These are phyloP conservation scores for Eclectus roratus DNA, from an alignment of 2,113 vertebrate genomes.

Conservation along the genomic window DNA sequence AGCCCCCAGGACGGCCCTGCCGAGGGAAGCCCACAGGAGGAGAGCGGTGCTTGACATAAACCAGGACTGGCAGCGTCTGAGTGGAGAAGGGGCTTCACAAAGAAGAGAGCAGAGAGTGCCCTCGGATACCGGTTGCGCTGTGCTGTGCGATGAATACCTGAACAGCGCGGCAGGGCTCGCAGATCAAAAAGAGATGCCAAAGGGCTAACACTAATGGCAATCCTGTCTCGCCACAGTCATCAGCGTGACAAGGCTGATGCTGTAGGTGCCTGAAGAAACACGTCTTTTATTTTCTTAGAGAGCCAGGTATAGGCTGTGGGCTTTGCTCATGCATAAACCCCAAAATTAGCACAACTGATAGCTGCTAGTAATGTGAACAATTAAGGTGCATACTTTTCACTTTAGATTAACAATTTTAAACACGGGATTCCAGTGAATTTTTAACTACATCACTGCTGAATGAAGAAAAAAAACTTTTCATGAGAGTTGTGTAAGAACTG, in stretches of 20 bases:
- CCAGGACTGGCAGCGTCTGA: not conserved
- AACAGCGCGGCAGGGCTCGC: not conserved
- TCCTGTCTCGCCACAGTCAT: not conserved
- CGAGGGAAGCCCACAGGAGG: not conserved
- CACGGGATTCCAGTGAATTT: not conserved
- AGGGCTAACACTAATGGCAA: not conserved
- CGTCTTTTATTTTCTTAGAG: not conserved
- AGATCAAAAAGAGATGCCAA: not conserved
- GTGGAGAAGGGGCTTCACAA: not conserved
- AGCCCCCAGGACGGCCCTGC: not conserved
- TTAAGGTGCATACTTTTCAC: not conserved
- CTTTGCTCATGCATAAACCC: not conserved
- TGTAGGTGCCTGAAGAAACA: not conserved
- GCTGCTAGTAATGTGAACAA: not conserved
- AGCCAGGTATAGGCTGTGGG: not conserved
- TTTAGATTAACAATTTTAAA: slow-evolving; percentile 5
- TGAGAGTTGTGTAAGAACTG: slow-evolving; percentile 18
- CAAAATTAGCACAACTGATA: not conserved
- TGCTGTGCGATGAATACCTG: not conserved
- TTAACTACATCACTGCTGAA: not conserved
- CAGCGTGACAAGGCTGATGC: not conserved
- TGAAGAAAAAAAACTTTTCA: slow-evolving; percentile 26
- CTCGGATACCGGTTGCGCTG: not conserved
- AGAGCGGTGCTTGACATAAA: not conserved
- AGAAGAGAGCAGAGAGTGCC: not conserved